Conservation (phyloP, 2,888 invertebrate genomes). For the Cerceris rybyensis region DNA sequence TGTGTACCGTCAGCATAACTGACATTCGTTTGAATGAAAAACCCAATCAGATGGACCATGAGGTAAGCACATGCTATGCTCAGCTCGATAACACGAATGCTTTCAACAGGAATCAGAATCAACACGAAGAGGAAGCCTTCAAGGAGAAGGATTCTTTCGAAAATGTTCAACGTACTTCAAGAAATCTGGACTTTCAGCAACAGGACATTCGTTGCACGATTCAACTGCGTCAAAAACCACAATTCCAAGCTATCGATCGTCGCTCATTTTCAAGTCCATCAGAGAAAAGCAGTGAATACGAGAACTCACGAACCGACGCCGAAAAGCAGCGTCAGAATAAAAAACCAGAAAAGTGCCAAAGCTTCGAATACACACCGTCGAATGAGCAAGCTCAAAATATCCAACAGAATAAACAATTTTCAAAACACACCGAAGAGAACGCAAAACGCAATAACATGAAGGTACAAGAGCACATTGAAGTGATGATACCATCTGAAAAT, state of each 20-base stretch:
- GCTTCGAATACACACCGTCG: constrained; percentile 66
- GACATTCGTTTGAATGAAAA: constrained; percentile 41
- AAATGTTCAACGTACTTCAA: constrained; percentile 48
- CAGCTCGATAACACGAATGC: constrained; percentile 66
- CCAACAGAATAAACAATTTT: constrained; percentile 68
- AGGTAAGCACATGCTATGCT: constrained; percentile 54
- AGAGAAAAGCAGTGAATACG: constrained; percentile 42
- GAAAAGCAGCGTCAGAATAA: constrained; percentile 51
- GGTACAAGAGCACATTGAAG: constrained; percentile 67
- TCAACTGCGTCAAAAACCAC: constrained; percentile 54
- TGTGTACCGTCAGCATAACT: constrained; percentile 42
- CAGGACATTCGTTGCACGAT: constrained; percentile 53
- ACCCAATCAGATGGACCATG: constrained; percentile 59
- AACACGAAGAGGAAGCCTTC: constrained; percentile 33
- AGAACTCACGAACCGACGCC: constrained; percentile 27
- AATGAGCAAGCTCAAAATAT: constrained; percentile 62
- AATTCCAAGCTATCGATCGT: constrained; percentile 55
- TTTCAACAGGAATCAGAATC: constrained; percentile 66
- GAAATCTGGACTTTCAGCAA: constrained; percentile 44
- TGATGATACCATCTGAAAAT: constrained; percentile 77
- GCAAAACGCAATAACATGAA: constrained; percentile 64
- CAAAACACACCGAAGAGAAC: constrained; percentile 64
- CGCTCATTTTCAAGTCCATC: constrained; percentile 58
- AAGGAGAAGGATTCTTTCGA: constrained; percentile 61
- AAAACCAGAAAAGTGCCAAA: constrained; percentile 65